A percentile compares a stretch with the other conserved stretches of the same genome.
phyloP scores from a whole-genome alignment of 2,113 vertebrate species.

The Sapajus apella region DNA sequence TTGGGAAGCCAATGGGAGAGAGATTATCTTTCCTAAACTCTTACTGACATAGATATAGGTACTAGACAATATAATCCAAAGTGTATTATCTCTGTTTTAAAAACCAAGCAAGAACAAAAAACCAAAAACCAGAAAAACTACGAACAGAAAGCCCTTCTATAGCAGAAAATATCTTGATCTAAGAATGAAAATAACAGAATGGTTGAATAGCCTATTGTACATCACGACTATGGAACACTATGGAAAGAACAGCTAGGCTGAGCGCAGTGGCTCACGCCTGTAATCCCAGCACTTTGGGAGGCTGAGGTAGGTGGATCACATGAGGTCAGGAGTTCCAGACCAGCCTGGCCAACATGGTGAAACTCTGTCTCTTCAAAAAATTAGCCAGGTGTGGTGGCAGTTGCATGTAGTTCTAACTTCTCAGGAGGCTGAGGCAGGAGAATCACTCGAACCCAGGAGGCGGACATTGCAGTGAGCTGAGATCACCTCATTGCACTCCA shows the following conservation, averaged over 20 bases:
- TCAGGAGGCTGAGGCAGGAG: no score
- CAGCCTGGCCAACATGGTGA: no score
- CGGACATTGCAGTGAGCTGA: no score
- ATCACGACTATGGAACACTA: not conserved
- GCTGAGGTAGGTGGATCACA: no score
- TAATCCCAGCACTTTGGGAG: no score
- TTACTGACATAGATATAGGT: not conserved
- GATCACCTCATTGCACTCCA: no score
- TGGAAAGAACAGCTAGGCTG: not conserved
- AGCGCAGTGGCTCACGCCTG: no score
- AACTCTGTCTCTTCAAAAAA: no score
- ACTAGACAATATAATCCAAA: not conserved
- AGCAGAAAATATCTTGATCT: not conserved
- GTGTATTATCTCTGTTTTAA: not conserved
- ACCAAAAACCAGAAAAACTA: not conserved
- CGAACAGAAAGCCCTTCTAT: not conserved
- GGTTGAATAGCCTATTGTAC: not conserved
- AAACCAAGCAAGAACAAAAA: not conserved
- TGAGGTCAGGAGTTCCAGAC: no score
- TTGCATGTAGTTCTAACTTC: no score
- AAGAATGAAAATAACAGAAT: conserved; percentile 24
- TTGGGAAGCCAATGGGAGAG: not conserved
- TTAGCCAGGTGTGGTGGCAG: no score
- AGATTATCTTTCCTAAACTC: not conserved
- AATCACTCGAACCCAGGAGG: no score